phyloP scores from a whole-genome alignment of 2,888 invertebrate genomes.

The Poecilus cupreus region DNA sequence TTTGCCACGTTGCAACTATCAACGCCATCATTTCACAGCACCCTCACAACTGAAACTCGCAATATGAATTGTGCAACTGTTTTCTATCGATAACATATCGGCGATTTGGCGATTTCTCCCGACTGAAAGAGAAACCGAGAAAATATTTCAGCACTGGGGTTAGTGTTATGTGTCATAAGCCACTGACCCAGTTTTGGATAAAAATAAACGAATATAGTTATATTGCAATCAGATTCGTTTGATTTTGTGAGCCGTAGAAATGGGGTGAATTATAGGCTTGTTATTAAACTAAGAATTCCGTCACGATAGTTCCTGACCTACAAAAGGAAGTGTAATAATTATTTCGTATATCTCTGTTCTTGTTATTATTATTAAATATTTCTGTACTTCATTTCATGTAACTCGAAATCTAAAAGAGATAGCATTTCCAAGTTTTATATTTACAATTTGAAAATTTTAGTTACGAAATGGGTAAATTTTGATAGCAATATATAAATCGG shows the following conservation, averaged over 20 bases:
- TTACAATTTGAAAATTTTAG: no score
- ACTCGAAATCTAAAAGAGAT: no score
- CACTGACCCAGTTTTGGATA: background rate
- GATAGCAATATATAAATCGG: no score
- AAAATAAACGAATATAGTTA: background rate
- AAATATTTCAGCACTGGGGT: background rate
- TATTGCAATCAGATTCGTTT: constrained; percentile 3
- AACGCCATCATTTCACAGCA: background rate
- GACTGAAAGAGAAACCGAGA: constrained; percentile 26
- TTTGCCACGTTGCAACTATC: background rate
- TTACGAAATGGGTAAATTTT: no score
- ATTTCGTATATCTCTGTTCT: no score
- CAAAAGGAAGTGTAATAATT: background rate
- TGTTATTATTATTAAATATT: background rate
- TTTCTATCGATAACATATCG: background rate
- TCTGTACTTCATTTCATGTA: no score
- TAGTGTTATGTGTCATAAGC: constrained; percentile 12
- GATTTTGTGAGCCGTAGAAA: background rate
- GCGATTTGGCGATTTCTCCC: background rate
- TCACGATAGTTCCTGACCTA: background rate
- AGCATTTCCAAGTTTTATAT: no score
- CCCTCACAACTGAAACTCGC: background rate
- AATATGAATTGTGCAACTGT: no score
- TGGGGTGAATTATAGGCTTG: background rate
- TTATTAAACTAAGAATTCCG: constrained; percentile 1